Conservation (phyloP, 2,888 invertebrate species). For the Caenorhabditis plicata region DNA sequence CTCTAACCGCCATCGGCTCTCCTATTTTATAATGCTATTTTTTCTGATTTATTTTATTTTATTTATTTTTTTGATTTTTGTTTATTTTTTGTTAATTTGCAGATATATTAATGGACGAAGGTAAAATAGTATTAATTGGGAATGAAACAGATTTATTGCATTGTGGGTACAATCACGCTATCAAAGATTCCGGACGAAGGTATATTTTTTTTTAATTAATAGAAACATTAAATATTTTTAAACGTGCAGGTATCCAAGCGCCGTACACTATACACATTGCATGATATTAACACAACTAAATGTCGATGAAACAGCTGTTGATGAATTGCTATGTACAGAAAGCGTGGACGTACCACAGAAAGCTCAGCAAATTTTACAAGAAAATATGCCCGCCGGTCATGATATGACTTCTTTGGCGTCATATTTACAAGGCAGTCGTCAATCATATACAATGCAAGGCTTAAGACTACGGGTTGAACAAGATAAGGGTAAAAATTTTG, state of each 20-base stretch:
- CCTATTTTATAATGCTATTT: constrained; percentile 1
- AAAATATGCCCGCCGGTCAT: constrained; percentile 59
- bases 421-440: constrained; percentile 48
- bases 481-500: constrained; percentile 49
- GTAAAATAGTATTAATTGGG: constrained; percentile 58
- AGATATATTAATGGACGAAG: constrained; percentile 46
- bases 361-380: constrained; percentile 36
- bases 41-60: constrained; percentile 11
- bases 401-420: constrained; percentile 51
- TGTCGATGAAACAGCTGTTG: constrained; percentile 48
- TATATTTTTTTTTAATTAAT: constrained; percentile 20
- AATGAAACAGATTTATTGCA: constrained; percentile 62
- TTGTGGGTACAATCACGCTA: constrained; percentile 55
- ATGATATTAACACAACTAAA: constrained; percentile 48
- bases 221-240: background rate
- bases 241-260: constrained; percentile 54
- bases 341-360: constrained; percentile 48
- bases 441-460: constrained; percentile 58
- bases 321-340: constrained; percentile 55
- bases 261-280: constrained; percentile 59
- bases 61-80: constrained; percentile 2
- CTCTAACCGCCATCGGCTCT: constrained; percentile 7
- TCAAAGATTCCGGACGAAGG: constrained; percentile 57
- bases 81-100: background rate
- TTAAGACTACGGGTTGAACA: constrained; percentile 55